Percentiles rank a stretch among this genome's conserved stretches.
Conservation (phyloP, 2,113 vertebrate species). For the Leucopsar rothschildi region DNA sequence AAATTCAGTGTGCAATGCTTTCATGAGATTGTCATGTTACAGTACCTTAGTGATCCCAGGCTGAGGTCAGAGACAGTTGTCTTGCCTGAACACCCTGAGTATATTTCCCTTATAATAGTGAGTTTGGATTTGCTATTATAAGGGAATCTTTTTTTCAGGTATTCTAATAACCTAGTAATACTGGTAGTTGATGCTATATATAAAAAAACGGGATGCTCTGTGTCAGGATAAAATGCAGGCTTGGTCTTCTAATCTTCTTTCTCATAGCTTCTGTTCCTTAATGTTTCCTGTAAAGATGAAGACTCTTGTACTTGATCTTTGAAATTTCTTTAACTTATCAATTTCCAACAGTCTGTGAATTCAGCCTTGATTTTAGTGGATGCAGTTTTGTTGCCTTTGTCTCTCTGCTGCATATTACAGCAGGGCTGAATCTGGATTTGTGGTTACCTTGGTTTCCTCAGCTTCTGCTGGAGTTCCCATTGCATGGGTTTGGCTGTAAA, state of each 20-base stretch:
- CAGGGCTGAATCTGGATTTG: not conserved
- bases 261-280: not conserved
- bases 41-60: not conserved
- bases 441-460: conserved; percentile 16
- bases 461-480: not conserved
- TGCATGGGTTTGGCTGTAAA: not conserved
- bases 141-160: not conserved
- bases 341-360: not conserved
- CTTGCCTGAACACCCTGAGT: not conserved
- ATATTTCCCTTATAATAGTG: not conserved
- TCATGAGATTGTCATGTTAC: not conserved
- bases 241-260: not conserved
- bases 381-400: not conserved
- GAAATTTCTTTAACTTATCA: not conserved
- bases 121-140: not conserved
- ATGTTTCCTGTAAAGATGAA: not conserved
- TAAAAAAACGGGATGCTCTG: not conserved
- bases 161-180: not conserved
- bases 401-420: not conserved
- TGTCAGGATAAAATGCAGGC: not conserved
- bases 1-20: not conserved
- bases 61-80: not conserved
- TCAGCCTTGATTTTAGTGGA: not conserved
- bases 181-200: not conserved
- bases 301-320: not conserved